Evolutionary conservation across 1,140 invertebrate species (phyloP).

Genomic region (Leptinotarsa texana): DNA sequence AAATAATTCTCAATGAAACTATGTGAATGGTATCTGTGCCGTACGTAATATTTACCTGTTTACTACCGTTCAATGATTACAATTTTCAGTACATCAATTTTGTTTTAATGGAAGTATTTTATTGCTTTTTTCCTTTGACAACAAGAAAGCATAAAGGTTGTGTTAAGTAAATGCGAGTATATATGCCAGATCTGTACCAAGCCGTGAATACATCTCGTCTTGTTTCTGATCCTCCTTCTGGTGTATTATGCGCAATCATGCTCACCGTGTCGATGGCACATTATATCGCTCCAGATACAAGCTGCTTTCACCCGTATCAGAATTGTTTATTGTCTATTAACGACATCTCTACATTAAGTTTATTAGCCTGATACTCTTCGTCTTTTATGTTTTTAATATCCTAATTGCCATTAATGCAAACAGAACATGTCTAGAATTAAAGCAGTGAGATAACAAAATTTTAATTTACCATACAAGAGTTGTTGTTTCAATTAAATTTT

Average conservation of each 20-base stretch:
- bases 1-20: too few species aligned
- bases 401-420: neutral
- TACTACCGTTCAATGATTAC: too few species aligned
- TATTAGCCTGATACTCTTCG: neutral
- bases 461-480: neutral
- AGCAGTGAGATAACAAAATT: conserved; percentile 1
- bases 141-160: too few species aligned
- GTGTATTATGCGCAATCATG: conserved; percentile 15
- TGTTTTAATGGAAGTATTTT: too few species aligned
- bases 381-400: conserved; percentile 10
- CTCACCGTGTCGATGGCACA: conserved; percentile 14
- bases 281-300: conserved; percentile 7
- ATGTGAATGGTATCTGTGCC: too few species aligned
- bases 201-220: too few species aligned
- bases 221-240: neutral
- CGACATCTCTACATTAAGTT: conserved; percentile 4
- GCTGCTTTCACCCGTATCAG: conserved; percentile 10
- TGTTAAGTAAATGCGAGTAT: too few species aligned
- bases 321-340: conserved; percentile 18
- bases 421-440: conserved; percentile 9
- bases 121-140: too few species aligned
- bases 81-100: too few species aligned
- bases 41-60: too few species aligned
- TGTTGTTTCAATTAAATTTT: neutral
- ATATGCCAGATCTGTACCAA: too few species aligned